Base-by-base conservation (phyloP, 1,140 invertebrate genomes). In the Araneus ventricosus region DNA sequence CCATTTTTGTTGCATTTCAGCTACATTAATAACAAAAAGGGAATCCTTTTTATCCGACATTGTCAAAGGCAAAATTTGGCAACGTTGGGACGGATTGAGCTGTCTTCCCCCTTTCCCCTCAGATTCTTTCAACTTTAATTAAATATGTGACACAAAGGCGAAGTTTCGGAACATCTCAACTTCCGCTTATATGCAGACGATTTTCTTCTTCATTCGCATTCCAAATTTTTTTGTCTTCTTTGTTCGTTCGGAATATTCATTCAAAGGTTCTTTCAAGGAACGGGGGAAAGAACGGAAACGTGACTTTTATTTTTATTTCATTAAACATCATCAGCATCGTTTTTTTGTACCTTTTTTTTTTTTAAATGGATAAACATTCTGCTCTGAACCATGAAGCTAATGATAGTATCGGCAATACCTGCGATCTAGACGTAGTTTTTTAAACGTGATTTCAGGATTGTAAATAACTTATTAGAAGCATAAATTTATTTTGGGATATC, bases 41-140 rank as follows among this genome's bases (percentile, higher is more conserved):
- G 20, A 37, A 20, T 17, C 14, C 34, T 75, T 75, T 75, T 75
- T 37, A 34, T 20, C 34, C 17, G 14, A 75, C 30, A 34, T 22
- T 37, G 70, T 75, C 70, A 75, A 75, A 75, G 30, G 6, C 34
- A 75, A 37, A 75, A 75, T 75, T 75, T 75, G 70, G 17, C 70
- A 2, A 75, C 4, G 30, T 6, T 22, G 4, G 14, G 30, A 75
- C 20, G 70, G 20, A 75, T 34, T 75, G 70, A 34, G 70, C 30
- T 75, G 14, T 75, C 17, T 75, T 4, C n/a, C 7, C 2, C 22
- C 24, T 6, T 27, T 30, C 30, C 10, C 30, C 22, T 20, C 10
- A 17, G 30, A 39, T 82, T 82, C 80, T 82, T 45, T 82, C 80
- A 82, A 45, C 7, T 82, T 82, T 82, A 82, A 82, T 82, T 82